Evolutionary conservation across 2,113 vertebrate genomes (phyloP), one percentile per base, ranked within the genome.

Genomic region (Centropus bengalensis): DNA sequence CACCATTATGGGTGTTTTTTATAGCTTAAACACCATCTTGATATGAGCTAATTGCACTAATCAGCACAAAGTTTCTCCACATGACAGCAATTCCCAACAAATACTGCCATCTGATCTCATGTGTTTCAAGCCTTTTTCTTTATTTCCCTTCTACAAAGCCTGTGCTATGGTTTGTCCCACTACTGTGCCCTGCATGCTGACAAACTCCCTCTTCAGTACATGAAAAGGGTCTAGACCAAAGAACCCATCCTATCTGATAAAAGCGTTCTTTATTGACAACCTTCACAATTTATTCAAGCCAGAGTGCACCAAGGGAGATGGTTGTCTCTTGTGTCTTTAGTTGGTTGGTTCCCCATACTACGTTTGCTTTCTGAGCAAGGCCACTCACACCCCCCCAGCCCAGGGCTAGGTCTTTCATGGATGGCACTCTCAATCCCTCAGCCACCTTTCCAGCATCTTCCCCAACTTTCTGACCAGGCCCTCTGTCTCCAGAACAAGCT

Each of bases 41-140:
- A 75, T 92, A 89, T 58, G 88, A 94, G 58, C 44, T 96, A 96
- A 93, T 93, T 89, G 68, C 52, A 93, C 49, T 49, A 71, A 62
- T 63, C 63, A 52, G 28, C 36, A 40, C 21, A 58, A 94, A 74
- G 38, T 82, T 95, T 93, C 64, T 83, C 87, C 64, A 71, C 54
- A 80, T 49, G 60, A 74, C 47, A 67, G 36, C 44, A 77, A 81
- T 74, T 91, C 82, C 23, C 51, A 83, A 32, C 14, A 73, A 91
- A 82, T 38, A 51, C 17, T 74, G 51, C 69, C 21, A 83, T 74
- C 89, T 67, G 8, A 88, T 82, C 68, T 86, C 45, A 36, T 30
- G 28, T 33, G 38, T 76, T 49, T 89, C 26, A 3, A 5, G 28
- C 32, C 9, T 47, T 73, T 91, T 75, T 30, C 81, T 78, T 59